phyloP scores from a whole-genome alignment of 2,888 invertebrate species.

The Drosophila gaucha region DNA sequence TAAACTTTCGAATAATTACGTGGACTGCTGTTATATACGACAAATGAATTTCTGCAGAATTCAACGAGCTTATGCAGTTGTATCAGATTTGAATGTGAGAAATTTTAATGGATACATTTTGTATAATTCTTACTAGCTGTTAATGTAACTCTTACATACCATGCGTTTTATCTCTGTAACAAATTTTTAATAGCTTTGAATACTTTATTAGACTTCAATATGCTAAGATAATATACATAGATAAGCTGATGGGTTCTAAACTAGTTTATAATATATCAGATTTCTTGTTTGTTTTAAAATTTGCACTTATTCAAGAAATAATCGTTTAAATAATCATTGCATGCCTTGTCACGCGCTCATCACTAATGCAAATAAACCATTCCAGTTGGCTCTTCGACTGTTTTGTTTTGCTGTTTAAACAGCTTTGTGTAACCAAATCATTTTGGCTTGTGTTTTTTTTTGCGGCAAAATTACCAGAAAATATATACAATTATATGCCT shows the following conservation, averaged over 20 bases:
- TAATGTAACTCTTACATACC: too few relatives aligned
- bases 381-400: slow-evolving; percentile 5
- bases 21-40: not conserved
- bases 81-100: not conserved
- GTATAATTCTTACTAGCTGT: not conserved
- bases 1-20: slow-evolving; percentile 17
- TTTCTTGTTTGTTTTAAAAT: too few relatives aligned
- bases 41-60: slow-evolving; percentile 24
- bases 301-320: not conserved
- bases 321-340: not conserved
- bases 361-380: slow-evolving; percentile 29
- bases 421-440: slow-evolving; percentile 52
- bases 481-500: slow-evolving; percentile 48
- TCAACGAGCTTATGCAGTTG: slow-evolving; percentile 7
- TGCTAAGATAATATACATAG: too few relatives aligned
- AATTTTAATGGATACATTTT: too few relatives aligned
- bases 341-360: slow-evolving; percentile 25
- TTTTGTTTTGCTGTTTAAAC: slow-evolving; percentile 35
- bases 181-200: too few relatives aligned
- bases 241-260: not conserved
- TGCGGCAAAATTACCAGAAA: slow-evolving; percentile 34
- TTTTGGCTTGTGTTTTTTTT: slow-evolving; percentile 24
- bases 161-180: too few relatives aligned
- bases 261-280: not conserved
- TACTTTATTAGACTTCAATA: too few relatives aligned